A percentile compares a stretch with the other conserved stretches of the same genome.
Evolutionary conservation across 2,113 vertebrate species (phyloP).

Genomic region (Coptodon rendalli): DNA sequence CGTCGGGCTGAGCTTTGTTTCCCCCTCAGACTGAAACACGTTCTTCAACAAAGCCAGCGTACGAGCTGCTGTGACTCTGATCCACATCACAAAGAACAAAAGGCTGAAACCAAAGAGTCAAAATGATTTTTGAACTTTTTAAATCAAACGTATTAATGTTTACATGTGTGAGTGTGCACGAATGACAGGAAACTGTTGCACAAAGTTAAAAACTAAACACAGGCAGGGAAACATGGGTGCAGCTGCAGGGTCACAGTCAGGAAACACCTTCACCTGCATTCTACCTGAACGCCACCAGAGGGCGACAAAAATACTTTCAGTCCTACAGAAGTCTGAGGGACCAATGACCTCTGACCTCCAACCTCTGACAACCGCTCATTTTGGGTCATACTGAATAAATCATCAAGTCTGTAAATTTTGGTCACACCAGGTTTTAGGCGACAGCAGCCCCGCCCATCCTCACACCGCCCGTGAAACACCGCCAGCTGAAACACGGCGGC

Average conservation of each 20-base stretch:
- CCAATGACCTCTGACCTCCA: background rate
- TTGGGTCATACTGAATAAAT: background rate
- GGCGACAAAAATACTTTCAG: background rate
- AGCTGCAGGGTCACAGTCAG: background rate
- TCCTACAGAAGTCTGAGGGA: rapidly evolving
- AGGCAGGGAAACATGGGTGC: rapidly evolving
- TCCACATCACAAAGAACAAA: background rate
- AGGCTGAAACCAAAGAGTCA: background rate
- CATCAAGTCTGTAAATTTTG: rapidly evolving
- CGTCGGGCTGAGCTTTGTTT: background rate
- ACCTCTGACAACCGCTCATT: rapidly evolving
- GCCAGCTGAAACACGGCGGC: background rate
- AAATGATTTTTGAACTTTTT: rapidly evolving
- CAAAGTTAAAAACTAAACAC: background rate
- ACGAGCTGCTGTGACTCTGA: background rate
- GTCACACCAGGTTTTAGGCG: rapidly evolving
- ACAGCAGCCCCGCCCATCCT: background rate
- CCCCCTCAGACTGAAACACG: background rate
- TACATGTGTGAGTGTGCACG: rapidly evolving
- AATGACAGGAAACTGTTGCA: rapidly evolving
- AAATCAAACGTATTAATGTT: background rate
- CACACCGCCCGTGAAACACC: background rate
- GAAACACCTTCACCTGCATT: background rate
- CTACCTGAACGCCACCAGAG: background rate
- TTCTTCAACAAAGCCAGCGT: rapidly evolving